A percentile compares a stretch with the other conserved stretches of the same genome.
These are phyloP conservation scores for Mycteria americana DNA, from an alignment of 2,797 vertebrate species.

Conservation along the genomic window DNA sequence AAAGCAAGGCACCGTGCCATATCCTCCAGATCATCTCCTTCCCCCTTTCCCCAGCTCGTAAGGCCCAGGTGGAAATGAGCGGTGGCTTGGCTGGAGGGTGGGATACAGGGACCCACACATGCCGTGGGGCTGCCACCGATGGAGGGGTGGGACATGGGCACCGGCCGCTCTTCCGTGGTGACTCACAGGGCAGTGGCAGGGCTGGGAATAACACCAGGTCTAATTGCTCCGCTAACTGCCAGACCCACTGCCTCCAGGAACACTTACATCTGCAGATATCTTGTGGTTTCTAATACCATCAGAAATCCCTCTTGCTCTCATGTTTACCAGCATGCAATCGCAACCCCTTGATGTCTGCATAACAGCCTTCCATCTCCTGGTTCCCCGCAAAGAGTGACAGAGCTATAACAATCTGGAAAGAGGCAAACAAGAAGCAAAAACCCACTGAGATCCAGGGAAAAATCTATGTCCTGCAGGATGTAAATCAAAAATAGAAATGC, in stretches of 20 bases:
- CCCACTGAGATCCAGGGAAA: constrained; percentile 3
- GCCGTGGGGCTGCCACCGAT: not conserved
- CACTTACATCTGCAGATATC: not conserved
- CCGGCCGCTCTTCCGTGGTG: rapidly evolving
- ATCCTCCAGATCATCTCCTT: not conserved
- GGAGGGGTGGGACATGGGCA: rapidly evolving
- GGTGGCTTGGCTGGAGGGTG: not conserved
- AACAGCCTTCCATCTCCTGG: constrained; percentile 10
- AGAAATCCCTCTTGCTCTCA: constrained; percentile 35
- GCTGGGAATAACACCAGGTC: not conserved
- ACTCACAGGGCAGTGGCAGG: not conserved
- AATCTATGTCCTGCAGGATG: constrained; percentile 32
- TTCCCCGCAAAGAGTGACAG: constrained; percentile 14
- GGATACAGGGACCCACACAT: not conserved
- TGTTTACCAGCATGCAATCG: constrained; percentile 26
- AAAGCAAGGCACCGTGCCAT: constrained; percentile 28
- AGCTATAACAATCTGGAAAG: constrained; percentile 22
- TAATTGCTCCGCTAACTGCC: constrained; percentile 15
- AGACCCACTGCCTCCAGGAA: constrained; percentile 7
- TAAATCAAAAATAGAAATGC: constrained; percentile 4
- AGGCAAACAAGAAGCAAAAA: constrained; percentile 22
- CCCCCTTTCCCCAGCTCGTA: not conserved
- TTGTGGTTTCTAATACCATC: constrained; percentile 38
- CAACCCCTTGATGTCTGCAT: constrained; percentile 26
- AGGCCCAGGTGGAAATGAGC: not conserved